Conservation (phyloP, 2,797 vertebrate species). For the Phalloptychus januarius region DNA sequence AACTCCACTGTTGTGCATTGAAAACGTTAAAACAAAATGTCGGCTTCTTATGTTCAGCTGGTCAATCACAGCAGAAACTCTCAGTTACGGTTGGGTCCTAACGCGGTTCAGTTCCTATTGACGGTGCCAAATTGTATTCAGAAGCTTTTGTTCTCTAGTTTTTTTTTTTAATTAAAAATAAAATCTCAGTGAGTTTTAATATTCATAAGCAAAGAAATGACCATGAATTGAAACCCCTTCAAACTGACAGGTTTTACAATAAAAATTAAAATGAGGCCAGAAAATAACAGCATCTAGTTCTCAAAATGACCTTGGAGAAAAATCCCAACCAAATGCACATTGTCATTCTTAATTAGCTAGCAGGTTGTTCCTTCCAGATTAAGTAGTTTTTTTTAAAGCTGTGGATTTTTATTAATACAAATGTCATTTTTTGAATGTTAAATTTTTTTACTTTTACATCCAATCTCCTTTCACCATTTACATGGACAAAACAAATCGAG, state of each 20-base stretch:
- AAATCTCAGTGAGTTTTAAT: constrained; percentile 26
- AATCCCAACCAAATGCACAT: background rate
- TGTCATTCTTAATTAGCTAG: background rate
- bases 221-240: background rate
- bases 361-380: background rate
- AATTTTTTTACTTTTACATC: background rate
- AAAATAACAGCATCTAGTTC: no score
- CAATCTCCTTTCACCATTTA: background rate
- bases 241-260: constrained; percentile 21
- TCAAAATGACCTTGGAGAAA: constrained; percentile 7
- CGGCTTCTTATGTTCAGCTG: constrained; percentile 18
- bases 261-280: background rate
- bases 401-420: background rate
- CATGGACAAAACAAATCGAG: background rate
- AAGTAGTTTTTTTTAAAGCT: background rate
- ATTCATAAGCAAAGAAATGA: constrained; percentile 20
- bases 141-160: constrained; percentile 30
- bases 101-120: constrained; percentile 35
- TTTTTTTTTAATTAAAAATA: constrained; percentile 29
- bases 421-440: background rate
- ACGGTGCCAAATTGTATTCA: constrained; percentile 57
- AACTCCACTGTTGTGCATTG: constrained; percentile 45
- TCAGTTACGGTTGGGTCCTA: constrained; percentile 19
- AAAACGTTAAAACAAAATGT: constrained; percentile 56
- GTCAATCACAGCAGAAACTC: constrained; percentile 23